Evolutionary conservation across 2,113 vertebrate genomes (phyloP), one percentile per base, ranked within the genome.

Genomic region (Salvator merianae): DNA sequence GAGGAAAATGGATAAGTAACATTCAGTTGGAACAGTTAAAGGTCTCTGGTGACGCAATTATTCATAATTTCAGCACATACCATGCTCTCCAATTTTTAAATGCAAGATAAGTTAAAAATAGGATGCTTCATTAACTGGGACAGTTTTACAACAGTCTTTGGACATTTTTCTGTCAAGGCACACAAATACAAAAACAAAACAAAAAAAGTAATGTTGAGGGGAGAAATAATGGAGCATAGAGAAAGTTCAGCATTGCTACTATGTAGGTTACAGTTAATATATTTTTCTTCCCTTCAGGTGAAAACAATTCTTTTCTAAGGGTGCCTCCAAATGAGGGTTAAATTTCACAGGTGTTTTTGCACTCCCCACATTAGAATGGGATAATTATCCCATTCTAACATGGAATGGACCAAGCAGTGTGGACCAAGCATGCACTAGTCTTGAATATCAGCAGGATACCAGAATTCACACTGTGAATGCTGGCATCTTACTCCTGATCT

Each of bases 11-110:
- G 69, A 75, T 26, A 81, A 86, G 71, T 75, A 74, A 75, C 34
- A 75, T 32, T 74, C 59, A 68, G 22, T 28, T 86, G 84, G 78
- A 86, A 81, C 77, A 80, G 34, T 75, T 75, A 86, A 86, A 86
- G 78, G 84, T 81, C 62, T 75, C 62, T 69, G 28, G 84, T 75
- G 84, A 86, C 43, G 63, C 62, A 81, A 76, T 75, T 76, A 81
- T 81, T 69, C 78, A 68, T 68, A 81, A 75, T 86, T 86, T 38
- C 70, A 81, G 40, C 84, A 81, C 43, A 69, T 75, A 75, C 47
- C 47, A 75, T 53, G 40, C 69, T 65, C 32, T 85, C 47, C 40
- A 68, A 66, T 72, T 79, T 77, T 79, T 73, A 81, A 85, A 86
- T 68, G 59, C 80, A 81, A 74, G 79, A 32, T 69, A 75, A 32